Evolutionary conservation across 2,888 invertebrate genomes (phyloP), one percentile per base, ranked within the genome.

Genomic region (Seladonia tumulorum): DNA sequence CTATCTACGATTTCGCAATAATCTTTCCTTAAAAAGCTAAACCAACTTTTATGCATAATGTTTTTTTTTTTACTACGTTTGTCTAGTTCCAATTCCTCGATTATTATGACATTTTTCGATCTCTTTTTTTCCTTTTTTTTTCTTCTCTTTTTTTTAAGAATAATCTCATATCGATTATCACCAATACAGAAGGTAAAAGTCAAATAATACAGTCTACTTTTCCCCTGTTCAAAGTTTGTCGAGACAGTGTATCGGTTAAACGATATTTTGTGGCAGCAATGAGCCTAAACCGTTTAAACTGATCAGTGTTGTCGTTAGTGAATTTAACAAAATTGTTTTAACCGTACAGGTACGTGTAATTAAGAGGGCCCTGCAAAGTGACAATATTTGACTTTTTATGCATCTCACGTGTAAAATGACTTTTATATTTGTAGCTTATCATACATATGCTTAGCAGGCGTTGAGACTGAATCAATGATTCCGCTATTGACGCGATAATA

Each of bases 331-430:
- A n/a, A 68, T 68, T 68, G 1, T 35, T 14, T 25, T 66, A 8
- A 53, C 53, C 22, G 22, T 53, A 22, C 14, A 29, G 18, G 8
- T 66, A 35, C 22, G 16, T 29, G 35, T 39, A 66, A 66, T 66
- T 68, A 39, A 68, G 39, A 68, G 35, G 66, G 35, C 35, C 39
- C 66, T 68, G 29, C 35, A 35, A 68, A 39, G 66, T 39, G 35
- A 68, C 39, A 39, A 68, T 68, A 68, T 68, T 68, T 68, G 63
- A 63, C 63, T 16, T 25, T 29, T 68, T 68, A 63, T 63, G 63
- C 29, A 63, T 53, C 53, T 53, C 53, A 22, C 22, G 35, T 66
- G 35, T 66, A 66, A 35, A 66, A 35, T 35, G 66, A 66, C 35
- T 66, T 66, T 35, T 66, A 66, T 66, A 66, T 66, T 66, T 18